Evolutionary conservation across 2,113 vertebrate species (phyloP).

Genomic region (Suncus etruscus): DNA sequence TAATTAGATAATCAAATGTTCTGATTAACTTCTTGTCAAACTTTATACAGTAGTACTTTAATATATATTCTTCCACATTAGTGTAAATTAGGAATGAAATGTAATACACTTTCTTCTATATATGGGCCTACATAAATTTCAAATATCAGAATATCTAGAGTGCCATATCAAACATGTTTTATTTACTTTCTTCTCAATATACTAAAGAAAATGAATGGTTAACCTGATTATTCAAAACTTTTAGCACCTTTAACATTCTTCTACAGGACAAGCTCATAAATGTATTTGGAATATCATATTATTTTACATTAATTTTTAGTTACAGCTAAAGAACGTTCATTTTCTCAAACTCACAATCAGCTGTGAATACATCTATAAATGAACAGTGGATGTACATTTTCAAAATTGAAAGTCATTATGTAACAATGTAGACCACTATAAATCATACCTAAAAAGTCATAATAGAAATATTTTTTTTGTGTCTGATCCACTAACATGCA

Average conservation of each 20-base stretch:
- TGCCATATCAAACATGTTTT: conserved; percentile 1
- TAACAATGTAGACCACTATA: conserved; percentile 77
- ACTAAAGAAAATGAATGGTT: conserved; percentile 28
- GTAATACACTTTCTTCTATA: conserved; percentile 38
- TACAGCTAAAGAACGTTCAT: conserved; percentile 63
- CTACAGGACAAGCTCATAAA: conserved; percentile 43
- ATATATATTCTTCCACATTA: background rate
- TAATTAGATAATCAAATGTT: conserved; percentile 14
- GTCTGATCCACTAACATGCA: conserved; percentile 72
- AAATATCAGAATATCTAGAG: conserved; percentile 7
- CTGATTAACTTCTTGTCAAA: conserved; percentile 2
- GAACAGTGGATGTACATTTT: conserved; percentile 77
- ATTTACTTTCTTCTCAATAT: conserved; percentile 18
- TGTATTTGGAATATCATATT: conserved; percentile 60
- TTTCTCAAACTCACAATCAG: conserved; percentile 71
- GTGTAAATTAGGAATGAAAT: conserved; percentile 17
- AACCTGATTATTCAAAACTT: conserved; percentile 53
- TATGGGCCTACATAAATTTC: background rate
- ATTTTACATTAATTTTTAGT: conserved; percentile 43
- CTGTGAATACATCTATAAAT: conserved; percentile 75
- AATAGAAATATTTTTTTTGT: conserved; percentile 79
- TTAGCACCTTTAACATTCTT: conserved; percentile 5
- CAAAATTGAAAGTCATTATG: conserved; percentile 82
- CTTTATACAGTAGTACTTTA: background rate
- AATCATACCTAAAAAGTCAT: conserved; percentile 80